Conservation (phyloP, 2,113 vertebrate genomes). For the Callospermophilus lateralis region DNA sequence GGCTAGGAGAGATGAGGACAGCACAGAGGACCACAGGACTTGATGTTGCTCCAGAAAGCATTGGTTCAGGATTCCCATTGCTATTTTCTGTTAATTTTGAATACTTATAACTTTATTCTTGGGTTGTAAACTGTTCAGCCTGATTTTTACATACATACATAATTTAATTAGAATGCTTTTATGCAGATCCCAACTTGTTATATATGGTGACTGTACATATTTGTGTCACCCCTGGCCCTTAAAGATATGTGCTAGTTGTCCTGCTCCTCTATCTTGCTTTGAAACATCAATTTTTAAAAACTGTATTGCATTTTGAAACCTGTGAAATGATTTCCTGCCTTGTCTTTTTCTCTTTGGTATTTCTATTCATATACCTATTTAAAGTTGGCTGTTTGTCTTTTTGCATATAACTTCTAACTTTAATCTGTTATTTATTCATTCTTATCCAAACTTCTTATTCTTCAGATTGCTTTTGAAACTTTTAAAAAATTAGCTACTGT, state of each 20-base stretch:
- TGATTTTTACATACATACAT: not conserved
- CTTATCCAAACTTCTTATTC: not conserved
- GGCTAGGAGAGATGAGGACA: not conserved
- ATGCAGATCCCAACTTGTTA: too few relatives aligned
- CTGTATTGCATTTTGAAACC: not conserved
- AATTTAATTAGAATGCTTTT: not conserved
- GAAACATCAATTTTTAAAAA: not conserved
- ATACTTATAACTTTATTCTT: not conserved
- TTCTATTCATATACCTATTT: not conserved
- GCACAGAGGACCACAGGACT: too few relatives aligned
- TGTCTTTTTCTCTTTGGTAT: not conserved
- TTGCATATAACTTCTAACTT: not conserved
- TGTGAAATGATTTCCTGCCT: not conserved
- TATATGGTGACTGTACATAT: fast-evolving
- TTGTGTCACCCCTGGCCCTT: not conserved
- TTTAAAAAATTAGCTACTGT: not conserved
- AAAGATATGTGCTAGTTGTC: not conserved
- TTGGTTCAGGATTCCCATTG: not conserved
- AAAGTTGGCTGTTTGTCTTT: not conserved
- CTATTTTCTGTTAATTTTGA: not conserved
- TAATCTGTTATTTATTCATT: not conserved
- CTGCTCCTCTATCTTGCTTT: not conserved
- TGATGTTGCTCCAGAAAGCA: not conserved
- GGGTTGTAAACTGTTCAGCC: not conserved
- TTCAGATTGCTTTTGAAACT: not conserved